These are phyloP conservation scores for Bombus confusus DNA, from an alignment of 1,140 invertebrate species.

Conservation along the genomic window DNA sequence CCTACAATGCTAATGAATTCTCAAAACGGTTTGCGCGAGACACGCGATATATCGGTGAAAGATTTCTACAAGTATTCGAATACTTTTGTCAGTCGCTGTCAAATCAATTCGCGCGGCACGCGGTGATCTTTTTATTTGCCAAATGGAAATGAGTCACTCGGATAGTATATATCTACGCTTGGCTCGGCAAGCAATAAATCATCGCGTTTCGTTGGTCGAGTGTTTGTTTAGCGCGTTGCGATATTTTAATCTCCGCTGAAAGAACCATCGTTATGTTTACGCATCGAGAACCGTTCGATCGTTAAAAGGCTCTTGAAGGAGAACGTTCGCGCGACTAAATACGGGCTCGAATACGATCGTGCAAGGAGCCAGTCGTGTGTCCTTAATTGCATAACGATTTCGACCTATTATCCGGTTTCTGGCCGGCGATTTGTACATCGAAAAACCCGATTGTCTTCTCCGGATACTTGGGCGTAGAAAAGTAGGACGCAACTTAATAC, in stretches of 20 bases:
- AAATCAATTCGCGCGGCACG: neutral
- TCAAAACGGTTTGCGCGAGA: no score
- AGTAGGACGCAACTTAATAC: constrained; percentile 51
- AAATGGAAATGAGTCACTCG: constrained; percentile 1
- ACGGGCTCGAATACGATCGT: neutral
- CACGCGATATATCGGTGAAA: no score
- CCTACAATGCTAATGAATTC: no score
- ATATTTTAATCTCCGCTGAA: neutral
- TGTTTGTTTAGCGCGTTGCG: no score
- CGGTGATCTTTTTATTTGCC: neutral
- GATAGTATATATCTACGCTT: neutral
- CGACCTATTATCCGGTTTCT: constrained; percentile 25
- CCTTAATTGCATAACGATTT: constrained; percentile 16
- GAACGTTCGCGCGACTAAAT: neutral
- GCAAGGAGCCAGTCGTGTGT: neutral
- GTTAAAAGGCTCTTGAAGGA: neutral
- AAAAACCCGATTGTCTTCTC: constrained; percentile 38
- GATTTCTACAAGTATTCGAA: no score
- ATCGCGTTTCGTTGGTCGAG: neutral
- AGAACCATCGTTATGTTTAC: neutral
- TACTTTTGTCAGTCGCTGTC: no score
- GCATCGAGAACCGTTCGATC: neutral
- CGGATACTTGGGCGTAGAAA: neutral
- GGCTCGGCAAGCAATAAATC: neutral
- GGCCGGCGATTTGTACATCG: constrained; percentile 20